Evolutionary conservation across 2,797 vertebrate genomes (phyloP).

Genomic region (Spondyliosoma cantharus): DNA sequence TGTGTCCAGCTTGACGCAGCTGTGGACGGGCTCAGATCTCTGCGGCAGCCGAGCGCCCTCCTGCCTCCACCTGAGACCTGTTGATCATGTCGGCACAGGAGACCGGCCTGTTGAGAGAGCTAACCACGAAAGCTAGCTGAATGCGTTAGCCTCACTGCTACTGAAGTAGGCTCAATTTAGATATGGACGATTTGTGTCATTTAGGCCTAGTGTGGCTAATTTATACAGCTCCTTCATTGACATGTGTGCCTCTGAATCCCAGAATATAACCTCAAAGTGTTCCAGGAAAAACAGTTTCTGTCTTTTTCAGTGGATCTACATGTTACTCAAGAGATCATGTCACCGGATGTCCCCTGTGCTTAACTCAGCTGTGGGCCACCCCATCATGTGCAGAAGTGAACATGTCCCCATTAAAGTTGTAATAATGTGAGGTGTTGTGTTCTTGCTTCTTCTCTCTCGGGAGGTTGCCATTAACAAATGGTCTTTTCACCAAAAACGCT

Average conservation of each 20-base stretch:
- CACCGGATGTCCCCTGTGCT: neutral
- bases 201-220: no score
- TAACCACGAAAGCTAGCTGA: neutral
- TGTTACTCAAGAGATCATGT: neutral
- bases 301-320: neutral
- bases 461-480: neutral
- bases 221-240: neutral
- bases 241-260: neutral
- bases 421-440: neutral
- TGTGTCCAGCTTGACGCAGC: slow-evolving; percentile 7
- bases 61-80: slow-evolving; percentile 61
- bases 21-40: slow-evolving; percentile 6
- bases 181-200: no score
- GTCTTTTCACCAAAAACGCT: neutral
- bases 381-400: neutral
- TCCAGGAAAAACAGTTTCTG: neutral
- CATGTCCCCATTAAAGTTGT: neutral
- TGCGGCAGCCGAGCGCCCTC: slow-evolving; percentile 58
- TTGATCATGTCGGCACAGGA: slow-evolving; percentile 46
- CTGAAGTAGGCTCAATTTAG: neutral
- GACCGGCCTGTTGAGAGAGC: neutral
- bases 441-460: neutral
- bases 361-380: neutral
- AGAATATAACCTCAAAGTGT: neutral
- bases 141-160: neutral